Evolutionary conservation across 1,140 invertebrate genomes (phyloP).

Genomic region (Manduca sexta): DNA sequence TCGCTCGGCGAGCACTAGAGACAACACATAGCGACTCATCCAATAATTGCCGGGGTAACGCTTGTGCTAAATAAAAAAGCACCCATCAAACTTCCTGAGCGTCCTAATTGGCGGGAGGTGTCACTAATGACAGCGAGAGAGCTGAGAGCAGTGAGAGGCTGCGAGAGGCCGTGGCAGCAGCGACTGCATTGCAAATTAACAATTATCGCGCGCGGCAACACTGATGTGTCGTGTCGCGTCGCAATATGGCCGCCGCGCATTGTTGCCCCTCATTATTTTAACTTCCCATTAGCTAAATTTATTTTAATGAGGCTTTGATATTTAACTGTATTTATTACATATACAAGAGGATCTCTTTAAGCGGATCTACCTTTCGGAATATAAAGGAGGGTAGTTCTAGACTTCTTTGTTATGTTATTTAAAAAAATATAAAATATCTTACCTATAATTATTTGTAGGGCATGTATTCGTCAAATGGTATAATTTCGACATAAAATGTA

Average conservation of each 20-base stretch:
- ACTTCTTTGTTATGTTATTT: too few relatives aligned
- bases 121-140: conserved; percentile 63
- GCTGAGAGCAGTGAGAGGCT: conserved; percentile 31
- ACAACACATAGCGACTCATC: conserved; percentile 38
- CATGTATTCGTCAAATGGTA: too few relatives aligned
- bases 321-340: too few relatives aligned
- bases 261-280: conserved; percentile 46
- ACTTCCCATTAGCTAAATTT: conserved; percentile 33
- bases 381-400: too few relatives aligned
- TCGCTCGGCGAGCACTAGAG: conserved; percentile 22
- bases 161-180: conserved; percentile 14
- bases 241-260: conserved; percentile 60
- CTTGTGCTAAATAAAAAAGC: conserved; percentile 50
- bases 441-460: too few relatives aligned
- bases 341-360: too few relatives aligned
- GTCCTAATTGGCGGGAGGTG: conserved; percentile 68
- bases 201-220: conserved; percentile 69
- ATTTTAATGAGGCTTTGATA: background rate
- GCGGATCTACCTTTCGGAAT: too few relatives aligned
- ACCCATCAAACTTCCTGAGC: conserved; percentile 53
- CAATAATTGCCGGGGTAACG: conserved; percentile 48
- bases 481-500: too few relatives aligned
- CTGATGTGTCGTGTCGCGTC: conserved; percentile 43
- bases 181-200: conserved; percentile 53
- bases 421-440: too few relatives aligned